A percentile compares a stretch with the other conserved stretches of the same genome.
Conservation (phyloP, 2,888 invertebrate species). For the Pristionchus fissidentatus region DNA sequence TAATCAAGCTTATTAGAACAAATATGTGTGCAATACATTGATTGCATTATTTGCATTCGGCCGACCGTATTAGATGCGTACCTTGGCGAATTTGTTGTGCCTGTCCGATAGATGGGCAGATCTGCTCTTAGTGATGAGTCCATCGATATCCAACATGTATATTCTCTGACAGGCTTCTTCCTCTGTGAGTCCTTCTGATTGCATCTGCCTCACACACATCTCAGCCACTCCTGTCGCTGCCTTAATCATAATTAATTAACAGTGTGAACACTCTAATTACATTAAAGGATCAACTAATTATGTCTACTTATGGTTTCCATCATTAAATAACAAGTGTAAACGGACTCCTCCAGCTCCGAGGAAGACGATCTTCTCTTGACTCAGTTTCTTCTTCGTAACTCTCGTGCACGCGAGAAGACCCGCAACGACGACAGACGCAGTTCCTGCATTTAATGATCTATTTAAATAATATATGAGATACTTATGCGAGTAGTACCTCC, state of each 20-base stretch:
- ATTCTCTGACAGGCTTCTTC: slow-evolving; percentile 80
- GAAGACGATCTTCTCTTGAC: slow-evolving; percentile 90
- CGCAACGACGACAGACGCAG: slow-evolving; percentile 94
- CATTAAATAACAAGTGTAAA: neutral
- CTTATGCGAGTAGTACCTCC: too few relatives aligned
- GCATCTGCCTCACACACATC: slow-evolving; percentile 80
- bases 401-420: slow-evolving; percentile 90
- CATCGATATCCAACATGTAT: slow-evolving; percentile 96
- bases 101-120: slow-evolving; percentile 58
- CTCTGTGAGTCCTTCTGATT: slow-evolving; percentile 81
- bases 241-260: slow-evolving; percentile 77
- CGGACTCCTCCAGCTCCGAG: slow-evolving; percentile 94
- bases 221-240: slow-evolving; percentile 94
- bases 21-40: too few relatives aligned
- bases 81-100: slow-evolving; percentile 63
- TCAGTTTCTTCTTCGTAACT: slow-evolving; percentile 86
- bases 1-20: too few relatives aligned
- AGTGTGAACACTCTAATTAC: neutral
- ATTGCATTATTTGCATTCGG: neutral
- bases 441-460: slow-evolving; percentile 76
- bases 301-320: neutral
- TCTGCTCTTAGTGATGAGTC: slow-evolving; percentile 86
- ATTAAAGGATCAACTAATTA: neutral
- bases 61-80: neutral
- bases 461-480: too few relatives aligned